Percentiles rank a stretch among this genome's conserved stretches.
Evolutionary conservation across 2,113 vertebrate genomes (phyloP).

Genomic region (Rostratula benghalensis): DNA sequence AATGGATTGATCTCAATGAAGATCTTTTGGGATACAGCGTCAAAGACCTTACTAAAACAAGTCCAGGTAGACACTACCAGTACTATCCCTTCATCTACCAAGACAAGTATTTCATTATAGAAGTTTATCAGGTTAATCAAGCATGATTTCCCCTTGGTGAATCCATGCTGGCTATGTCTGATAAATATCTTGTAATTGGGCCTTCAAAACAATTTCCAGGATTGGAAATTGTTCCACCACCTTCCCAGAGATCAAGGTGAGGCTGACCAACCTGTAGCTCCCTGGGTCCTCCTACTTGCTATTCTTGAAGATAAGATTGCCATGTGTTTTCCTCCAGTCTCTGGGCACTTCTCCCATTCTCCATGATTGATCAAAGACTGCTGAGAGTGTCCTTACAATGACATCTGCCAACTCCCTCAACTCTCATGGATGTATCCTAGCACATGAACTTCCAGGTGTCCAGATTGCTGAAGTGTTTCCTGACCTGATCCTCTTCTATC

Average conservation of each 20-base stretch:
- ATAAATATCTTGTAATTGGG: not conserved
- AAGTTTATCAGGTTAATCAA: not conserved
- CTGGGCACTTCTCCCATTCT: not conserved
- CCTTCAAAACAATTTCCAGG: not conserved
- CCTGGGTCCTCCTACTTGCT: not conserved
- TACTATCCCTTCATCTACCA: not conserved
- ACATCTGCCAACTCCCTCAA: not conserved
- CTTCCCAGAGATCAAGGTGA: not conserved
- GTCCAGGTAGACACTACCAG: not conserved
- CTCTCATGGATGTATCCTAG: not conserved
- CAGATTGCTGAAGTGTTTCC: not conserved
- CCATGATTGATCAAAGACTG: not conserved
- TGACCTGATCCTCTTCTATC: not conserved
- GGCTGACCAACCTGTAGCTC: fast-evolving
- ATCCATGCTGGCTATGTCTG: not conserved
- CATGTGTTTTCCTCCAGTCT: not conserved
- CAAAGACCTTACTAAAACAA: not conserved
- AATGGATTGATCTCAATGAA: not conserved
- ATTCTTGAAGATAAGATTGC: not conserved
- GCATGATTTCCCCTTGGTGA: not conserved
- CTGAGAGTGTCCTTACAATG: not conserved
- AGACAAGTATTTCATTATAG: not conserved
- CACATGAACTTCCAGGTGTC: not conserved
- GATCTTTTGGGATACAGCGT: not conserved
- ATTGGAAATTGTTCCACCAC: not conserved